A percentile compares a stretch with the other conserved stretches of the same genome.
Conservation (phyloP, 2,888 invertebrate species). For the Dorcus hopei region DNA sequence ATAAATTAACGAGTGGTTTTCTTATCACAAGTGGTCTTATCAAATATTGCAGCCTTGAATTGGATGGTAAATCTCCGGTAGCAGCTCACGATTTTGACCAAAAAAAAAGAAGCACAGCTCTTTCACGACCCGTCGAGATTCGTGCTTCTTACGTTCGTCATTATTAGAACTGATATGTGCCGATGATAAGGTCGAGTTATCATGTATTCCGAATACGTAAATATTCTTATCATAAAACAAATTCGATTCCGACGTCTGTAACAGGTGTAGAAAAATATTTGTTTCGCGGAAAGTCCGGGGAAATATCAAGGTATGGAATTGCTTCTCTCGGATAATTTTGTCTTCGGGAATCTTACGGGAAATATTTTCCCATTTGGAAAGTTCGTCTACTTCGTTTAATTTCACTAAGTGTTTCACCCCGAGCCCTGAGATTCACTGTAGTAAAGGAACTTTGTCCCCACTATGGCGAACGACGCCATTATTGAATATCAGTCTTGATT, state of each 20-base stretch:
- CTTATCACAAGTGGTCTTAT: slow-evolving; percentile 19
- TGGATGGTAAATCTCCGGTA: slow-evolving; percentile 20
- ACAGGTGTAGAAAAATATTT: too few relatives aligned
- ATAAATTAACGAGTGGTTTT: slow-evolving; percentile 8
- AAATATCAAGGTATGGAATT: neutral
- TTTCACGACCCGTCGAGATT: neutral
- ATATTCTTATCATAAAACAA: neutral
- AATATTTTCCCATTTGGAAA: slow-evolving; percentile 46
- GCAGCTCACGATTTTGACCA: slow-evolving; percentile 9
- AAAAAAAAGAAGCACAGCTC: neutral
- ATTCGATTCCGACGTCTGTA: neutral
- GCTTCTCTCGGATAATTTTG: neutral
- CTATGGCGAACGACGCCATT: slow-evolving; percentile 47
- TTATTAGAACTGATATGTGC: neutral
- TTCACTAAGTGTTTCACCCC: slow-evolving; percentile 46
- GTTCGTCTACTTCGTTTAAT: slow-evolving; percentile 45
- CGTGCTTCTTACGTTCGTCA: neutral
- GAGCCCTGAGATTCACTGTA: slow-evolving; percentile 45
- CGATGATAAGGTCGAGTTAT: neutral
- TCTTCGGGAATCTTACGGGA: slow-evolving; percentile 20
- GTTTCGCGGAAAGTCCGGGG: neutral
- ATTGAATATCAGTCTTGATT: slow-evolving; percentile 52
- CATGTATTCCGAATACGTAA: neutral
- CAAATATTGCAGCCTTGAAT: slow-evolving; percentile 21
- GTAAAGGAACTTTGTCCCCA: slow-evolving; percentile 26